Percentiles rank a stretch among this genome's conserved stretches.
phyloP scores from a whole-genome alignment of 1,140 invertebrate genomes.

The Sesamia nonagrioides region DNA sequence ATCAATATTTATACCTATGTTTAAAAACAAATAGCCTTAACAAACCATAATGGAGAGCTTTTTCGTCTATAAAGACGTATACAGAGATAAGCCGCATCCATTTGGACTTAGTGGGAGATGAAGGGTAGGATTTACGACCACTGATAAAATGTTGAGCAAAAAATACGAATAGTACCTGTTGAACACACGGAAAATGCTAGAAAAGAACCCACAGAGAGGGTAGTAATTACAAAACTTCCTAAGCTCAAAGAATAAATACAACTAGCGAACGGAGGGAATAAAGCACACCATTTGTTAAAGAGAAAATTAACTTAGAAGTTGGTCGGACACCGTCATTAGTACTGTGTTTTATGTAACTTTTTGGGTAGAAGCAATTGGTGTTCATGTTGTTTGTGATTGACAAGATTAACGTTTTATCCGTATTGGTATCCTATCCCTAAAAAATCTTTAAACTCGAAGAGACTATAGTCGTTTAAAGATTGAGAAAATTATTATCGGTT shows the following conservation, averaged over 20 bases:
- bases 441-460: neutral
- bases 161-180: slow-evolving; percentile 55
- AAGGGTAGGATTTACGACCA: slow-evolving; percentile 45
- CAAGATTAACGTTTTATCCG: neutral
- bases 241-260: slow-evolving; percentile 50
- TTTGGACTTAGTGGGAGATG: slow-evolving; percentile 48
- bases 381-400: neutral
- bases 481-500: too few species aligned
- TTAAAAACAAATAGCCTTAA: neutral
- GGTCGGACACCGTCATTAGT: slow-evolving; percentile 11
- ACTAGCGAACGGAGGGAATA: slow-evolving; percentile 4
- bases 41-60: slow-evolving; percentile 2
- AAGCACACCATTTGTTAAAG: slow-evolving; percentile 26
- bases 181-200: slow-evolving; percentile 40
- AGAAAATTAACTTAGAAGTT: slow-evolving; percentile 31
- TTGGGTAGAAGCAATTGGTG: slow-evolving; percentile 2
- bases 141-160: slow-evolving; percentile 57
- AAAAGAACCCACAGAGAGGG: slow-evolving; percentile 38
- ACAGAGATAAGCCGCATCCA: slow-evolving; percentile 42
- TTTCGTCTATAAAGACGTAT: neutral
- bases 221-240: slow-evolving; percentile 59
- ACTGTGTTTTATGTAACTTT: neutral
- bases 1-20: neutral
- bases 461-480: too few species aligned
- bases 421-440: neutral